Evolutionary conservation across 2,797 vertebrate species (phyloP), one percentile per base, ranked within the genome.

Genomic region (Phrynocephalus vlangalii): DNA sequence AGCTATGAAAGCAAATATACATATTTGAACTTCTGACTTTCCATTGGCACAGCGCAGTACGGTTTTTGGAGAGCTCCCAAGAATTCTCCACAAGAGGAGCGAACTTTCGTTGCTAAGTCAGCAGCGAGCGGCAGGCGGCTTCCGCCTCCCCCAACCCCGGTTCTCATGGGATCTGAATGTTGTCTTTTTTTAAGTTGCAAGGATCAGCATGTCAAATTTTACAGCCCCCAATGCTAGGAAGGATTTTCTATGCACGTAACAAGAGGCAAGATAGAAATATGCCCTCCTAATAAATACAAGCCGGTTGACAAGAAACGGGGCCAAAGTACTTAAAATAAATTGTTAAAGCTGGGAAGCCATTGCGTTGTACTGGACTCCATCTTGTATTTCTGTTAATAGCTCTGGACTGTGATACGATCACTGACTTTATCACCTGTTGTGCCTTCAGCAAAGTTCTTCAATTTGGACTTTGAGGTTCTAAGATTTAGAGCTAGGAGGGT

Each of bases 1-100:
- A 94, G 84, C 91, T 89, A 79, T 77, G 82, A 85, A 89, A 90
- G 83, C 88, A 88, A 89, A 83, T 0, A 16, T 92, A 92, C 6
- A 0, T 88, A 83, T 71, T 84, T 92, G 91, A 94, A 95, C 95
- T 92, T 85, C 79, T 94, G 90, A 92, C 93, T 94, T 91, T 26
- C 75, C 67, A 3, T 88, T 94, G 94, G 93, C 95, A 94, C 83
- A 85, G 78, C 90, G 88, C 85, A 86, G 33, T 89, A 68, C 52
- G 91, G 68, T 75, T 86, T 85, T 86, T 93, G 92, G 94, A 91
- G 87, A 88, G 78, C 84, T 90, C 91, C 90, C 91, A 93, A 86
- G 89, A 92, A 92, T 89, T 90, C 87, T 92, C 79, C 8, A 75
- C n/a, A 52, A 91, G 75, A 7, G 66, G 84, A 90, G 85, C 77